These are phyloP conservation scores for Grus americana DNA, from an alignment of 2,113 vertebrate species.

Conservation along the genomic window DNA sequence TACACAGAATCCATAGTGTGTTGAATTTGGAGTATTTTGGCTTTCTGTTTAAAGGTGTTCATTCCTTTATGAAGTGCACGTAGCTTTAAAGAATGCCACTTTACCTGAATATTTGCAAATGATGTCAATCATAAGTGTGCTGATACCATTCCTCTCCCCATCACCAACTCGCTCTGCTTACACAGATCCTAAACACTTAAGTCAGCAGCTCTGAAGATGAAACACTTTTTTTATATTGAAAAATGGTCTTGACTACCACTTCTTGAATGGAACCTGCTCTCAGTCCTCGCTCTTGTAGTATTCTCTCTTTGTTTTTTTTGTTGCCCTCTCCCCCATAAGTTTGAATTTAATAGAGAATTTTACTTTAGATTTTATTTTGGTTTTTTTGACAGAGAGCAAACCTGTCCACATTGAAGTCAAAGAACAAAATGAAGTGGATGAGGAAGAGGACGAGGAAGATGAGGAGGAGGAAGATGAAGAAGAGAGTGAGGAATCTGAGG, in stretches of 20 bases:
- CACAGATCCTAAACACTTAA: neutral
- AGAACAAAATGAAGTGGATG: slow-evolving; percentile 74
- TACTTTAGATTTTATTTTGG: neutral
- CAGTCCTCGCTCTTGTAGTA: neutral
- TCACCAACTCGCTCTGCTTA: neutral
- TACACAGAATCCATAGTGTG: neutral
- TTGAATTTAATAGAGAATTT: neutral
- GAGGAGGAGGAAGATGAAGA: slow-evolving; percentile 80
- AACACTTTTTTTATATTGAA: neutral
- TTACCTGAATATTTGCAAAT: neutral
- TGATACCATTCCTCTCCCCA: neutral
- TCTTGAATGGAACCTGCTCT: neutral
- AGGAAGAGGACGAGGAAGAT: slow-evolving; percentile 71
- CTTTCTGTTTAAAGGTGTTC: neutral
- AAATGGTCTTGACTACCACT: neutral
- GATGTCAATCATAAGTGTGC: neutral
- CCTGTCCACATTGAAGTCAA: slow-evolving; percentile 95
- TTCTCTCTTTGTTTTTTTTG: neutral
- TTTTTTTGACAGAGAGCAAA: slow-evolving; percentile 80
- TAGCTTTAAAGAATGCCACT: neutral
- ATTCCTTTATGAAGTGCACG: neutral
- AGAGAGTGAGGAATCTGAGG: slow-evolving; percentile 75
- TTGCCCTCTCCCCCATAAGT: neutral
- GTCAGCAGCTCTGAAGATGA: neutral
- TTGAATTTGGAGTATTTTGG: neutral